Base-by-base conservation (phyloP, 2,888 invertebrate genomes). In the Mamestra brassicae region DNA sequence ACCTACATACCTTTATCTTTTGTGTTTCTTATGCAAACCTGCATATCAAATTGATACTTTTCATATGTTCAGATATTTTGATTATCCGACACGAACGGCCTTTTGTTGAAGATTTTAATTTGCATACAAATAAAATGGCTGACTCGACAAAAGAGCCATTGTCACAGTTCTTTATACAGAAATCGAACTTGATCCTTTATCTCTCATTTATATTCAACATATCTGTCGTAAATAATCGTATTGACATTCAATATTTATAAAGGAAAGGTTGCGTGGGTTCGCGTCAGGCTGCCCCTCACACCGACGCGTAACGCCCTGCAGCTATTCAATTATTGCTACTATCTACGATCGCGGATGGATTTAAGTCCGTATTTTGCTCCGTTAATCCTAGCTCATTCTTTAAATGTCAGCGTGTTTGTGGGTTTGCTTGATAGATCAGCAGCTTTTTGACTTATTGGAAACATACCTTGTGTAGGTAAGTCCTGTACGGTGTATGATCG, bases 121-220 rank as follows among this genome's bases (percentile, higher is more conserved):
- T 95, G 94, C 96, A 95, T 96, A 95, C 94, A 95, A 96, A 95
- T 95, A 94, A 93, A 94, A 95, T 91, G 92, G 93, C 93, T 95
- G 95, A 94, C 94, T 95, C 94, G 91, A 94, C 95, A 95, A 95
- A 95, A 93, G 93, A 89, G 76, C 90, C 92, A 93, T 94, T 95
- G 95, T 95, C 93, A 93, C 93, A 91, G 90, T 93, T 94, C 95
- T 94, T 91, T 91, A 93, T 92, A 92, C 89, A 89, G 92, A 89
- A 93, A 95, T 94, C 93, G 92, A 92, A 90, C 85, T 89, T 87
- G 94, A 95, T 95, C 92, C 89, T 94, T 93, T 95, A 96, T 96
- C 95, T 93, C 93, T 93, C 93, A 95, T 95, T 94, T 94, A 94
- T 94, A 96, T 95, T 96, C 95, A 95, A 94, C 93, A 92, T 93